phyloP scores from a whole-genome alignment of 2,113 vertebrate species.

The Proterorhinus semilunaris region DNA sequence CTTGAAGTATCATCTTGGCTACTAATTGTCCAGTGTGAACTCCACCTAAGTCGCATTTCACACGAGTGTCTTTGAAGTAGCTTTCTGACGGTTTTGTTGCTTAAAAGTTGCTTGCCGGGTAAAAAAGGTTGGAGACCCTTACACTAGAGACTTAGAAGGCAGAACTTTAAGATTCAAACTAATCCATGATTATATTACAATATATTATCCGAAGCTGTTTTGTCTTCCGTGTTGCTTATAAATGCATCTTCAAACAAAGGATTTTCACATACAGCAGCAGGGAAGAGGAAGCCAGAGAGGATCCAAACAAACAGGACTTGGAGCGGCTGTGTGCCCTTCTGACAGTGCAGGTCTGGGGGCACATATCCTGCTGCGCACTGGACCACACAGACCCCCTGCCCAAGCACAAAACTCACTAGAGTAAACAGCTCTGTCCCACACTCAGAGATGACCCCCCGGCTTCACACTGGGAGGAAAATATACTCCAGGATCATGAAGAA shows the following conservation, averaged over 20 bases:
- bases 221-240: neutral
- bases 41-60: no score
- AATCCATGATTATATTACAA: no score
- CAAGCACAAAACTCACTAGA: constrained; percentile 23
- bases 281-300: constrained; percentile 15
- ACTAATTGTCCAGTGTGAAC: no score
- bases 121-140: no score
- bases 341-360: constrained; percentile 41
- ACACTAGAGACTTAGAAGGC: neutral
- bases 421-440: constrained; percentile 39
- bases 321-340: constrained; percentile 44
- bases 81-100: no score
- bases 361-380: constrained; percentile 29
- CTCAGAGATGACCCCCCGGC: constrained; percentile 35
- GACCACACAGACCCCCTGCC: constrained; percentile 28
- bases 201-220: neutral
- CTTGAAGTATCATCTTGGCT: no score
- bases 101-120: no score
- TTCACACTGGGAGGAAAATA: constrained; percentile 36
- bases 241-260: neutral
- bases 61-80: no score
- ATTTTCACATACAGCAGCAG: neutral
- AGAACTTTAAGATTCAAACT: neutral
- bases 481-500: constrained; percentile 19
- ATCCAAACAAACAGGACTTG: constrained; percentile 25